phyloP scores from a whole-genome alignment of 1,140 invertebrate species.

The Maniola jurtina region DNA sequence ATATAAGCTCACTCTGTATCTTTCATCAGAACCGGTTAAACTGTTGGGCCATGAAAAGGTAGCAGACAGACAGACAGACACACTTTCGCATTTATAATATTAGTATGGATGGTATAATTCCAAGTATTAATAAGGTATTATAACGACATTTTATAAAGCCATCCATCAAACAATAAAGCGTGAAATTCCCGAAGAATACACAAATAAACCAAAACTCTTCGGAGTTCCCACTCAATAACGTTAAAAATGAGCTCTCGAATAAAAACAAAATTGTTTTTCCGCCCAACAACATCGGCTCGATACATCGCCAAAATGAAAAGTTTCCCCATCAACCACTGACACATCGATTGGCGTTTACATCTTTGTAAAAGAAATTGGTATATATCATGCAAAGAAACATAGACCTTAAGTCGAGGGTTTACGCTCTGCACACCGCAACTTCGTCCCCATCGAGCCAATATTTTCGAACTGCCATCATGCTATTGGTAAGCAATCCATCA shows the following conservation, averaged over 20 bases:
- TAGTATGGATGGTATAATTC: no score
- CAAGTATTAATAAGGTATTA: neutral
- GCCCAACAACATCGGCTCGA: constrained; percentile 55
- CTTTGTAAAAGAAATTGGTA: constrained; percentile 70
- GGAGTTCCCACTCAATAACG: constrained; percentile 69
- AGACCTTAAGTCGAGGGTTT: constrained; percentile 49
- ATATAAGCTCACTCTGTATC: no score
- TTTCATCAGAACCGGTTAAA: no score
- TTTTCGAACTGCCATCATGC: constrained; percentile 59
- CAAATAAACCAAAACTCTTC: constrained; percentile 45
- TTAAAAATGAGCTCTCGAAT: constrained; percentile 72
- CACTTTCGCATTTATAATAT: no score
- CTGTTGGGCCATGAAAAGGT: no score
- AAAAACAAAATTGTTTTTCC: constrained; percentile 73
- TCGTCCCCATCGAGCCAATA: constrained; percentile 48
- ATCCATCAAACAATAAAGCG: constrained; percentile 31
- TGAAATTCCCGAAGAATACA: constrained; percentile 46
- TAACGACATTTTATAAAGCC: constrained; percentile 1
- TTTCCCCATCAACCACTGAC: constrained; percentile 74
- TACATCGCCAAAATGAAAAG: constrained; percentile 76
- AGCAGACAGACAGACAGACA: no score
- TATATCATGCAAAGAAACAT: constrained; percentile 59
- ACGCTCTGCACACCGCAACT: constrained; percentile 45
- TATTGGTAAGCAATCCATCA: constrained; percentile 70
- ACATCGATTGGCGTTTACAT: constrained; percentile 75